These are phyloP conservation scores for Falco peregrinus DNA, from an alignment of 2,797 vertebrate species.

Conservation along the genomic window DNA sequence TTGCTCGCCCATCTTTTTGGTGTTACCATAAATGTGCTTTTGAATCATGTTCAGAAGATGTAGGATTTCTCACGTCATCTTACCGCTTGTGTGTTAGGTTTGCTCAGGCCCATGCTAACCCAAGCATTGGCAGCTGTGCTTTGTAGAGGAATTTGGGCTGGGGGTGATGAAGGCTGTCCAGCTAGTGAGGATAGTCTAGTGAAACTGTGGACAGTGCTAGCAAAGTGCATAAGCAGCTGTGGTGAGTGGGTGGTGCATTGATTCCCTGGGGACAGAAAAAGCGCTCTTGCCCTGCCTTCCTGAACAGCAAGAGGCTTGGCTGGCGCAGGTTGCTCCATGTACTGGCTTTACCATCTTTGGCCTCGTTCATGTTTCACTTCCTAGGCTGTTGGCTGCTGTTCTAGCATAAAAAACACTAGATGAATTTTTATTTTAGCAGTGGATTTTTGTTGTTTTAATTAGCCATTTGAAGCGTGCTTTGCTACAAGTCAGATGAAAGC, in stretches of 20 bases:
- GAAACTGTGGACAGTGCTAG: background rate
- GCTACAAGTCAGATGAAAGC: slow-evolving; percentile 38
- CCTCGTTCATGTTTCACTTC: background rate
- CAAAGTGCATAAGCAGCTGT: rapidly evolving
- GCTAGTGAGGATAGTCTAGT: background rate
- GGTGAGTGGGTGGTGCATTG: background rate
- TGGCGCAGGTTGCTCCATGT: background rate
- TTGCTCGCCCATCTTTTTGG: background rate
- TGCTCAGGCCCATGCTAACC: background rate
- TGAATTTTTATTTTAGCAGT: slow-evolving; percentile 33
- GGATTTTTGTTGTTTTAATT: slow-evolving; percentile 48
- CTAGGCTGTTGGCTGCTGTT: slow-evolving; percentile 22
- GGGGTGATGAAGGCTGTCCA: background rate
- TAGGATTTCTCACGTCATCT: background rate
- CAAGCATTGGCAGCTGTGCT: background rate
- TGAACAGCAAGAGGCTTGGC: background rate
- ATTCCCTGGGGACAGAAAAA: background rate
- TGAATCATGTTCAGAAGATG: background rate
- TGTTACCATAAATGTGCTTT: background rate
- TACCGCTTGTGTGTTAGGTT: background rate
- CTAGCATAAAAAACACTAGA: background rate
- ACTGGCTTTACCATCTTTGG: slow-evolving; percentile 11
- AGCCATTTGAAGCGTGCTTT: background rate
- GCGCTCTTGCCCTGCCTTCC: background rate
- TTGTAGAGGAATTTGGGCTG: background rate